Base-by-base conservation (phyloP, 2,888 invertebrate genomes). In the Troilus luridus region DNA sequence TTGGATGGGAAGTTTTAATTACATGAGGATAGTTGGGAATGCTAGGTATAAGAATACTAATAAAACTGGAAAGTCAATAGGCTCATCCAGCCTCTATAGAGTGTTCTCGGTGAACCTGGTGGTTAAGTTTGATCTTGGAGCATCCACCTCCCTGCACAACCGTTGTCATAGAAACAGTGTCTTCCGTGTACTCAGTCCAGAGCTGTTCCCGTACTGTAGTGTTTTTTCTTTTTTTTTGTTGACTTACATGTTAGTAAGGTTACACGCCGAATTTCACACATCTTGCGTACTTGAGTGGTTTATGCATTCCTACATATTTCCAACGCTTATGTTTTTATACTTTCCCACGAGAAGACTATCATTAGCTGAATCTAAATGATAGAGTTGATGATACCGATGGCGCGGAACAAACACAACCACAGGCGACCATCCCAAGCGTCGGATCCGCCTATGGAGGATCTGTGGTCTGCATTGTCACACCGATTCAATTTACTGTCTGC, bases 351-450 rank as follows among this genome's bases (percentile, higher is more conserved):
- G 27, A 41, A 41, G 19, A 41, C 67, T 41, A 77, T 77, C 41
- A 77, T 77, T 77, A 77, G 72, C 7, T 2, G 27, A 41, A 77
- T 77, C 12, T 6, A 41, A 41, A 77, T 77, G 41, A 77, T 77
- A 41, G 72, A 77, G 11, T 14, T 19, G 21, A 41, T 77, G 72
- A 27, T 77, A 2, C 17, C 72, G 41, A 77, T 77, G 41, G 72
- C 27, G 27, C 41, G 72, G 72, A 77, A 77, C 72, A 77, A 24
- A 77, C 17, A 41, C 27, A 77, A 77, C 72, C 72, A 77, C 72
- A 77, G 41, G 10, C 27, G 8, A 72, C 72, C 14, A 64, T 64
- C n/a, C n/a, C 64, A 77, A 41, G 41, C 72, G 8, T 7, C 17
- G 41, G 17, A 77, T 77, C 72, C 19, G 27, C 41, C 41, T 24